Evolutionary conservation across 2,797 vertebrate species (phyloP), one percentile per base, ranked within the genome.

Genomic region (Enteromius fasciolatus): DNA sequence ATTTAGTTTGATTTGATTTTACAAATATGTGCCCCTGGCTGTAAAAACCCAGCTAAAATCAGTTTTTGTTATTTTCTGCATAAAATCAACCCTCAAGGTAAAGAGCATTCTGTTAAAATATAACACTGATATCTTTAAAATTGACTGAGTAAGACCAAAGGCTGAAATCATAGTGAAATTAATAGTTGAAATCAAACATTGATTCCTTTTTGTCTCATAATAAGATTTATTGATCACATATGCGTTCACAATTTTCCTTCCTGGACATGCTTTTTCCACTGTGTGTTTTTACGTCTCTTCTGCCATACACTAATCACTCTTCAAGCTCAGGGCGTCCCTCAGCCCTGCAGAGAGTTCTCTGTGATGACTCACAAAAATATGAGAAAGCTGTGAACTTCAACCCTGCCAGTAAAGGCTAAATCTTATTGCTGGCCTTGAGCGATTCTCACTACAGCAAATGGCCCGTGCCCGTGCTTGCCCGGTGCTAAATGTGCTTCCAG

Each of bases 401-500:
- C 89, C 87, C 81, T 85, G 85, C 9, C 1, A 83, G 90, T 86
- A 89, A 82, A 83, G 87, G 84, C 72, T 77, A 74, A 63, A 61
- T 89, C 84, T 90, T 87, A 90, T 89, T 89, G 73, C 87, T 87
- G 78, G 88, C 90, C 90, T 81, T 67, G 66, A 89, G 92, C 91
- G 86, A 81, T 84, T 59, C 57, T 77, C 54, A 41, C 86, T 91
- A 64, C 50, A 50, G 67, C 57, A 79, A 86, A 83, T 76, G 50
- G 28, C 59, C 73, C 83, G 78, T 89, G 91, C 80, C 92, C 86
- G 87, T 86, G 90, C 92, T 88, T 87, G 91, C 86, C 90, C 87
- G 11, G 5, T 72, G 28, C 75, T 64, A 73, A 85, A 67, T 74
- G 77, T 70, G 74, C 78, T 87, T 88, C 89, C 89, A 78, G 77